Conservation (phyloP, 2,797 vertebrate species). For the Prunella strophiata region DNA sequence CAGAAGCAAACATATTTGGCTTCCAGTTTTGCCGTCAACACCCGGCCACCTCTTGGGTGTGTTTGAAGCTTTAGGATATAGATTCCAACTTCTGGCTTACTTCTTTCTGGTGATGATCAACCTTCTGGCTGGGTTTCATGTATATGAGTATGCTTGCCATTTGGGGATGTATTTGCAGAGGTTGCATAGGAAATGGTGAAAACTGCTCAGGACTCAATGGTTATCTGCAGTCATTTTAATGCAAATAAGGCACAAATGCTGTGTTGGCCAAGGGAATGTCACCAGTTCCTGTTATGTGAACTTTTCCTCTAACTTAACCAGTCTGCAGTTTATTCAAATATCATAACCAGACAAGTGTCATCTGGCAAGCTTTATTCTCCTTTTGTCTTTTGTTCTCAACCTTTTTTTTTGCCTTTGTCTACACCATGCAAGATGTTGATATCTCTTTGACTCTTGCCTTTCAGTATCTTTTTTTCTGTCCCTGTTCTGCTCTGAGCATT, state of each 20-base stretch:
- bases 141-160: not conserved
- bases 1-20: slow-evolving; percentile 65
- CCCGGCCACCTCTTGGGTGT: slow-evolving; percentile 70
- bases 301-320: not conserved
- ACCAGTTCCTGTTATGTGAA: not conserved
- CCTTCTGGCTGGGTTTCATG: not conserved
- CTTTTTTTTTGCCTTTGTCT: not conserved
- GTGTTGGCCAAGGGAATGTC: not conserved
- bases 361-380: not conserved
- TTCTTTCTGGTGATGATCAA: slow-evolving; percentile 25
- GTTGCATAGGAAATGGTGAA: not conserved
- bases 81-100: slow-evolving; percentile 54
- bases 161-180: not conserved
- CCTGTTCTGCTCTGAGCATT: not conserved
- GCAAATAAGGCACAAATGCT: not conserved
- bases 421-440: not conserved
- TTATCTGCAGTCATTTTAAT: not conserved
- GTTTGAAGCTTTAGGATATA: slow-evolving; percentile 64
- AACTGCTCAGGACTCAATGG: not conserved
- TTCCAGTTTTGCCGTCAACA: slow-evolving; percentile 53
- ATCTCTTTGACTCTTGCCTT: not conserved
- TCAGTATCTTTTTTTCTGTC: not conserved
- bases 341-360: not conserved
- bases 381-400: not conserved
- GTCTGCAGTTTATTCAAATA: slow-evolving; percentile 4